phyloP scores from a whole-genome alignment of 2,113 vertebrate species.

The Apodemus sylvaticus region DNA sequence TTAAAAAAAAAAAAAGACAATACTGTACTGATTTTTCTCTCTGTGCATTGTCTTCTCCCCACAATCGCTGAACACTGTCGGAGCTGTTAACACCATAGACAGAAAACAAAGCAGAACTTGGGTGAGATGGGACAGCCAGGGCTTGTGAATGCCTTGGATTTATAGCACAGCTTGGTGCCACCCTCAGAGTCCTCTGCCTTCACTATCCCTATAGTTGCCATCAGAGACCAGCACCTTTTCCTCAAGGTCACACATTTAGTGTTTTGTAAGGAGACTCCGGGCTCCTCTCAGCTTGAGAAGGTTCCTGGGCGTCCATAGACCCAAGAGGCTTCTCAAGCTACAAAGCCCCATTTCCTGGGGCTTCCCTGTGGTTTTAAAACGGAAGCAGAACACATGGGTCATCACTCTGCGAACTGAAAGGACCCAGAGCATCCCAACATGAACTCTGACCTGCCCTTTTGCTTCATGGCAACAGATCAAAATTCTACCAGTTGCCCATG shows the following conservation, averaged over 20 bases:
- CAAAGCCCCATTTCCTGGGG: slow-evolving; percentile 36
- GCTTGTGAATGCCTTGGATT: slow-evolving; percentile 56
- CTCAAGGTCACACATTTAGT: slow-evolving; percentile 65
- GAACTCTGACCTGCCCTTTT: neutral
- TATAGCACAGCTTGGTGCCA: slow-evolving; percentile 32
- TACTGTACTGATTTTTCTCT: slow-evolving; percentile 79
- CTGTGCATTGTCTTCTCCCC: slow-evolving; percentile 40
- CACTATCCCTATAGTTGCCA: slow-evolving; percentile 39
- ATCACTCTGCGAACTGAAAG: neutral
- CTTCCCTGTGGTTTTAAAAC: neutral
- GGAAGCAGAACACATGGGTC: neutral
- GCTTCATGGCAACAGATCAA: neutral
- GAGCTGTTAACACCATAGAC: slow-evolving; percentile 75
- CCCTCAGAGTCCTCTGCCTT: slow-evolving; percentile 31
- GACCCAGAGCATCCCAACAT: neutral
- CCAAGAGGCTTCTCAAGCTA: no score
- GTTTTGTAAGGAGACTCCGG: slow-evolving; percentile 53
- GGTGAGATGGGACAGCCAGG: slow-evolving; percentile 36
- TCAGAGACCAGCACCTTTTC: slow-evolving; percentile 27
- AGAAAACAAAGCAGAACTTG: slow-evolving; percentile 76
- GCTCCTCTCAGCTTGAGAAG: slow-evolving; percentile 39
- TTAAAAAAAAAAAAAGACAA: slow-evolving; percentile 81
- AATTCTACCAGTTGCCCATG: neutral
- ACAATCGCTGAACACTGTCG: slow-evolving; percentile 72
- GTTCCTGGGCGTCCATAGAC: slow-evolving; percentile 42